Base-by-base conservation (phyloP, 2,113 vertebrate species). In the Platichthys flesus region DNA sequence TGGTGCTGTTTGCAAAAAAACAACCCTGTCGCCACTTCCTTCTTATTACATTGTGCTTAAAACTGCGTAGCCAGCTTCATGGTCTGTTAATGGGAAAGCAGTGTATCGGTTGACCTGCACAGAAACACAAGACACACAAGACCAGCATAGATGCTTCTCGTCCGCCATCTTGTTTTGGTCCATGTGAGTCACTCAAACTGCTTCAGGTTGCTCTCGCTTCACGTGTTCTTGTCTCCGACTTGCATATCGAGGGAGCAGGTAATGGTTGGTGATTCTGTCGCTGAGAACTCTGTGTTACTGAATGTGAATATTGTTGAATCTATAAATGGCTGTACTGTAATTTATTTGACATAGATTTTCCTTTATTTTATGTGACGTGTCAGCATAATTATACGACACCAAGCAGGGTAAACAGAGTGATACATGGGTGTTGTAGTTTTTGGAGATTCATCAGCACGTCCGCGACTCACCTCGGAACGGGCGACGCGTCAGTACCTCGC, bases 281-380 rank as follows among this genome's bases (percentile, higher is more conserved):
- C 59, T 89, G 57, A 75, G 60, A 69, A 71, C 59, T 82, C 45
- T 81, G 67, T 88, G 65, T 79, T 80, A 21, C 62, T 81, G 81
- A 93, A 93, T 92, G 82, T 93, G 79, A 90, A 90, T 86, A 80
- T 83, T 82, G 71, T 84, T 67, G 70, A 75, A 73, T 88, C 86
- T 88, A 72, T 72, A 82, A 79, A 67, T 80, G 55, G 57, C 85
- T 76, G 58, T 81, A 63, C 71, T 76, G 59, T 71, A 88, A 76
- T 82, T 81, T 85, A 85, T 88, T 85, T 86, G 40, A 86, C 64
- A 73, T 40, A 23, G 37, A 74, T 45, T 42, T 47, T 72, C 15
- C 21, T 59, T 77, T 70, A 5, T 54, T 77, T 76, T 56, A 45
- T 26, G 73, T 78, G 76, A 67, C 28, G 63, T 72, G 47, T 80